Percentiles rank a stretch among this genome's conserved stretches.
These are phyloP conservation scores for Chelon labrosus DNA, from an alignment of 2,797 vertebrate species.

Conservation along the genomic window DNA sequence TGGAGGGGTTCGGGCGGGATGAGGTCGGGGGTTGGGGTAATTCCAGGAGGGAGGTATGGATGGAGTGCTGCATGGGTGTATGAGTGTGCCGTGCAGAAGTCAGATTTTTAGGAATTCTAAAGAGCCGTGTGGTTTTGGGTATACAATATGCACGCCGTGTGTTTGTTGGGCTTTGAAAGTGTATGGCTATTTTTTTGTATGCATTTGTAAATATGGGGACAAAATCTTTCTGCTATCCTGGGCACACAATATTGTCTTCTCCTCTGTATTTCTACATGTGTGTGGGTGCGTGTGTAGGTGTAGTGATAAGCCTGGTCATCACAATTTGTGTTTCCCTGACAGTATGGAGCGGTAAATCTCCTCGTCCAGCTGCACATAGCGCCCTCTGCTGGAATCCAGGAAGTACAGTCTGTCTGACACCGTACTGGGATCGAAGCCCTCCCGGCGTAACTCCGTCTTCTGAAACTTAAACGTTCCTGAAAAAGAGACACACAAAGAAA, in stretches of 20 bases:
- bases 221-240: slow-evolving; percentile 50
- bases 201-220: slow-evolving; percentile 29
- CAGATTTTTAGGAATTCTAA: slow-evolving; percentile 36
- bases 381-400: slow-evolving; percentile 91
- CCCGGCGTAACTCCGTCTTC: slow-evolving; percentile 92
- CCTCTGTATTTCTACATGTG: slow-evolving; percentile 19
- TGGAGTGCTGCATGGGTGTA: slow-evolving; percentile 37
- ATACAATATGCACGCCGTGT: slow-evolving; percentile 14
- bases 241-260: slow-evolving; percentile 39
- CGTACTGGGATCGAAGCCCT: slow-evolving; percentile 87
- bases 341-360: slow-evolving; percentile 88
- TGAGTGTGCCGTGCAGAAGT: slow-evolving; percentile 39
- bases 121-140: slow-evolving; percentile 42
- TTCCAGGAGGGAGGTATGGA: slow-evolving; percentile 32
- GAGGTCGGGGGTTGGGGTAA: no score
- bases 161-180: slow-evolving; percentile 47
- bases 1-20: no score
- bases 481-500: background rate
- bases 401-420: slow-evolving; percentile 93
- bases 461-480: slow-evolving; percentile 98
- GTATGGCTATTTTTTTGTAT: slow-evolving; percentile 69
- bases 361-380: slow-evolving; percentile 85
- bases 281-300: slow-evolving; percentile 34
- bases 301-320: slow-evolving; percentile 66
- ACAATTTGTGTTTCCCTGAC: slow-evolving; percentile 93